phyloP scores from a whole-genome alignment of 1,140 invertebrate species.

The Scaptomyza montana region DNA sequence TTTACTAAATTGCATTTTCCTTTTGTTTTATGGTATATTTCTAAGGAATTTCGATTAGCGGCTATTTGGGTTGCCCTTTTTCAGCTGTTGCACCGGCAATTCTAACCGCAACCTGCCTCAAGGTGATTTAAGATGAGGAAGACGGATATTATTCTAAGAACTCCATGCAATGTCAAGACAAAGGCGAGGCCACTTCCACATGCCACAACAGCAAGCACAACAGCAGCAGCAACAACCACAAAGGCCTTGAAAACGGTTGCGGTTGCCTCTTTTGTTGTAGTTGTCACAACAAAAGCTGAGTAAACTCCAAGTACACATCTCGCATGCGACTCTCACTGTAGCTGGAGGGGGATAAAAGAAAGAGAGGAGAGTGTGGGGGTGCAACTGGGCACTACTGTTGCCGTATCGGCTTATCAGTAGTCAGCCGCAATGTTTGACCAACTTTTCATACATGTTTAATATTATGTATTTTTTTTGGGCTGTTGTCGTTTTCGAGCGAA shows the following conservation, averaged over 20 bases:
- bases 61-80: neutral
- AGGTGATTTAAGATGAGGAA: neutral
- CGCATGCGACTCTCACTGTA: conserved; percentile 65
- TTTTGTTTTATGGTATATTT: neutral
- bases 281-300: conserved; percentile 57
- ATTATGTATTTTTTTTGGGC: neutral
- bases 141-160: conserved; percentile 30
- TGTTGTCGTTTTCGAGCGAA: conserved; percentile 47
- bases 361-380: neutral
- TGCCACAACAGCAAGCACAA: neutral
- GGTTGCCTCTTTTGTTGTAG: conserved; percentile 7
- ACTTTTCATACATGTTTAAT: conserved; percentile 19
- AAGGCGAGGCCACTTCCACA: conserved; percentile 15
- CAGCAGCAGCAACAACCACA: conserved; percentile 14
- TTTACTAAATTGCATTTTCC: conserved; percentile 9
- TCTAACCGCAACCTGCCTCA: conserved; percentile 37
- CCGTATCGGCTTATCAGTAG: conserved; percentile 61
- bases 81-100: conserved; percentile 16
- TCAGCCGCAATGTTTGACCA: conserved; percentile 56
- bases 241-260: conserved; percentile 22
- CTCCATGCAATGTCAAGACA: conserved; percentile 32
- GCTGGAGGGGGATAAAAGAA: conserved; percentile 4
- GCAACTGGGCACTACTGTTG: conserved; percentile 38
- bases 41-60: conserved; percentile 6
- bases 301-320: conserved; percentile 51